A percentile compares a stretch with the other conserved stretches of the same genome.
Evolutionary conservation across 2,797 vertebrate genomes (phyloP).

Genomic region (Galagoides demidoff): DNA sequence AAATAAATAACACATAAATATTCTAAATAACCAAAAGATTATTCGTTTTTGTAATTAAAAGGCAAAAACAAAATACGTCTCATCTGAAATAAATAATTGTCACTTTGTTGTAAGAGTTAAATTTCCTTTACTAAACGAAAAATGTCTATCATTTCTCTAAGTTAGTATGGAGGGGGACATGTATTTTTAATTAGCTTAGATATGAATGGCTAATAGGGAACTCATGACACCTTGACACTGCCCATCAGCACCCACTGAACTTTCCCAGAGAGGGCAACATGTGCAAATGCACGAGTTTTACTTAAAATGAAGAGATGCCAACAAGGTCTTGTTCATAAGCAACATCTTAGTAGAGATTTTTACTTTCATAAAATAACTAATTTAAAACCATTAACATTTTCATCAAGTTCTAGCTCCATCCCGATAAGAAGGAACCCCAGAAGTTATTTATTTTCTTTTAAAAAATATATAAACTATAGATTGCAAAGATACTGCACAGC

Average conservation of each 20-base stretch:
- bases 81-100: constrained; percentile 8
- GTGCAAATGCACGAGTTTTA: background rate
- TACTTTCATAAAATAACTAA: constrained; percentile 15
- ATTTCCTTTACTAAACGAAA: constrained; percentile 32
- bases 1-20: constrained; percentile 19
- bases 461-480: background rate
- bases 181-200: background rate
- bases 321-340: background rate
- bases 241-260: background rate
- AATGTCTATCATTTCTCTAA: background rate
- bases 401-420: constrained; percentile 33
- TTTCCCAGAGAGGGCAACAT: background rate
- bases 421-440: background rate
- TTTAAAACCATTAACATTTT: constrained; percentile 36
- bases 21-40: constrained; percentile 30
- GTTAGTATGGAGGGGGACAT: background rate
- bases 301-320: background rate
- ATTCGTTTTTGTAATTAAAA: background rate
- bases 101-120: constrained; percentile 26
- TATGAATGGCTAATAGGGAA: background rate
- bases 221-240: background rate
- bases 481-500: background rate
- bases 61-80: constrained; percentile 23
- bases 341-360: constrained; percentile 20
- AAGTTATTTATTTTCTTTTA: background rate